Conservation (phyloP, 2,797 vertebrate genomes). For the Sebastes hopkinsi region DNA sequence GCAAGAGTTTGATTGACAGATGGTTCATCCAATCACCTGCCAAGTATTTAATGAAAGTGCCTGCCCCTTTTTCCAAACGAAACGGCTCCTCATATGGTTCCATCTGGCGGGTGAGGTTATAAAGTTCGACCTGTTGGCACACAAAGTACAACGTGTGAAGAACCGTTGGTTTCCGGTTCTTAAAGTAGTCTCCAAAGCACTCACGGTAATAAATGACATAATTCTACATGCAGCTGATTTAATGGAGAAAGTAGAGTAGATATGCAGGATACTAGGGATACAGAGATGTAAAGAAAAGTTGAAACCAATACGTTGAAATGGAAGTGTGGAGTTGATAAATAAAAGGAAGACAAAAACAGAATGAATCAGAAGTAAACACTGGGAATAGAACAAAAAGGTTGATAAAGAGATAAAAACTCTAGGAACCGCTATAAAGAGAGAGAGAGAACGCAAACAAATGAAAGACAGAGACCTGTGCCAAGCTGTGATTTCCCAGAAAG, state of each 20-base stretch:
- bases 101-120: background rate
- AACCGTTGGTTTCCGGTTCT: no score
- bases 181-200: background rate
- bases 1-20: no score
- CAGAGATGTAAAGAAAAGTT: background rate
- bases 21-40: background rate
- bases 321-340: background rate
- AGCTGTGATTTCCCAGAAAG: slow-evolving; percentile 66
- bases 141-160: no score
- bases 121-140: background rate
- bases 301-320: background rate
- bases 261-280: background rate
- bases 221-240: background rate
- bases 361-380: background rate
- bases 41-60: background rate
- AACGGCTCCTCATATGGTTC: no score
- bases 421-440: slow-evolving; percentile 27
- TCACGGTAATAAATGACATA: background rate
- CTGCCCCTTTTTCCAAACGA: background rate
- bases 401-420: slow-evolving; percentile 25
- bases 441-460: slow-evolving; percentile 25
- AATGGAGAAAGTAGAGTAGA: background rate
- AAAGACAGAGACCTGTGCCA: slow-evolving; percentile 49
- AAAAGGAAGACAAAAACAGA: background rate
- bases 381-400: background rate